Evolutionary conservation across 2,888 invertebrate species (phyloP), one percentile per base, ranked within the genome.

Genomic region (Halictus ligatus): DNA sequence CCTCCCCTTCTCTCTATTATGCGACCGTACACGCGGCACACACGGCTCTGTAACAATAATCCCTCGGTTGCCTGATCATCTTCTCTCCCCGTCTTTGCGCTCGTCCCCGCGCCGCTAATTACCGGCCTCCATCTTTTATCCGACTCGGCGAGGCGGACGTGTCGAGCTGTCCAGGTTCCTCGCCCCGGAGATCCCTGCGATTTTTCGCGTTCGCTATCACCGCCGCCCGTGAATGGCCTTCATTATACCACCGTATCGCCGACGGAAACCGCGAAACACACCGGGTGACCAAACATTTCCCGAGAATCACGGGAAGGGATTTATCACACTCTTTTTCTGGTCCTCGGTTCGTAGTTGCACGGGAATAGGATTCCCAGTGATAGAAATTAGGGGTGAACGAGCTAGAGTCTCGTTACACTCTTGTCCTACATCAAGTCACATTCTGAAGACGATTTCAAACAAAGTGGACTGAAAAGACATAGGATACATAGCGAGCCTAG

Each of bases 11-110:
- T 10, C 78, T 64, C 82, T 82, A 25, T 60, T 60, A 25, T 71
- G 71, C 50, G 43, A 60, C 71, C 13, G 25, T 25, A 43, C 54
- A 54, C 54, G 35, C 48, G 15, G 15, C 35, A 21, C 25, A 21
- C 43, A 50, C 35, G 75, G 35, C 48, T 69, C 15, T 25, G 78
- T 35, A 81, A 84, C 75, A 81, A 81, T 81, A 60, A 75, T 75
- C 48, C 50, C 25, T n/a, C 58, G 35, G 46, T 58, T 58, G 67
- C 75, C 21, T 77, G 73, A 77, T 46, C 43, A 77, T 64, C 75
- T 29, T 78, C 75, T 60, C 54, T 60, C 54, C 54, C 43, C 15
- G 40, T 77, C 71, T 40, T 48, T 18, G 13, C 43, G 15, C 40
- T 58, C 58, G 6, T 69, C 7, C 29, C 43, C 54, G n/a, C 10